Conservation (phyloP, 2,888 invertebrate genomes). For the Trilocha varians region DNA sequence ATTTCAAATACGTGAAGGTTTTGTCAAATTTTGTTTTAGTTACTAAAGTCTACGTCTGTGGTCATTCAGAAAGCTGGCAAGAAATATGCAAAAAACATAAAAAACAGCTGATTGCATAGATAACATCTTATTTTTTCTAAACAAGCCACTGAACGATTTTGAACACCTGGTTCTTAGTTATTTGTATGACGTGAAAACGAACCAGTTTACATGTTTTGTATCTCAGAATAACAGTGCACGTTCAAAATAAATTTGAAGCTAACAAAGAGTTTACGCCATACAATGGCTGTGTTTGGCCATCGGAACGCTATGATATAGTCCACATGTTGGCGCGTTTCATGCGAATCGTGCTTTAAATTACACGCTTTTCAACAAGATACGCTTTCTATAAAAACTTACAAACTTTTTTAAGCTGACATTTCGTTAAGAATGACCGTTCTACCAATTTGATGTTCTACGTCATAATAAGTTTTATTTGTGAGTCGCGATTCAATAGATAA, state of each 20-base stretch:
- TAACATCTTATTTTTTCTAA: background rate
- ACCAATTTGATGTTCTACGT: too few species aligned
- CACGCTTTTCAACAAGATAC: conserved; percentile 10
- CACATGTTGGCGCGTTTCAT: conserved; percentile 34
- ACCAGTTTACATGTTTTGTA: background rate
- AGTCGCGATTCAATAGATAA: too few species aligned
- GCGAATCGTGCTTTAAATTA: conserved; percentile 18
- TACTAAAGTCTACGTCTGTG: too few species aligned
- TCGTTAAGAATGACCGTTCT: too few species aligned
- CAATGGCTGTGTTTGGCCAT: conserved; percentile 44
- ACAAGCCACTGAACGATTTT: background rate
- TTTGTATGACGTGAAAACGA: background rate
- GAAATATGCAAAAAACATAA: too few species aligned
- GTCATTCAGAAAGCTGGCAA: too few species aligned
- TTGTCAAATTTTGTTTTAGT: too few species aligned
- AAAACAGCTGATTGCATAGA: too few species aligned
- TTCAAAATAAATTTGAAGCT: conserved; percentile 33
- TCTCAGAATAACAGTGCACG: conserved; percentile 7
- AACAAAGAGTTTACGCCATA: conserved; percentile 35
- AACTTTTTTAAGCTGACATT: too few species aligned
- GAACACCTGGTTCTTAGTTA: background rate
- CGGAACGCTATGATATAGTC: conserved; percentile 51
- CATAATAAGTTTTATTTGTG: too few species aligned
- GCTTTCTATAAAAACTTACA: conserved; percentile 13
- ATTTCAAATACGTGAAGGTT: too few species aligned